These are phyloP conservation scores for Meloidogyne exigua DNA, from an alignment of 1,140 invertebrate species.

Conservation along the genomic window DNA sequence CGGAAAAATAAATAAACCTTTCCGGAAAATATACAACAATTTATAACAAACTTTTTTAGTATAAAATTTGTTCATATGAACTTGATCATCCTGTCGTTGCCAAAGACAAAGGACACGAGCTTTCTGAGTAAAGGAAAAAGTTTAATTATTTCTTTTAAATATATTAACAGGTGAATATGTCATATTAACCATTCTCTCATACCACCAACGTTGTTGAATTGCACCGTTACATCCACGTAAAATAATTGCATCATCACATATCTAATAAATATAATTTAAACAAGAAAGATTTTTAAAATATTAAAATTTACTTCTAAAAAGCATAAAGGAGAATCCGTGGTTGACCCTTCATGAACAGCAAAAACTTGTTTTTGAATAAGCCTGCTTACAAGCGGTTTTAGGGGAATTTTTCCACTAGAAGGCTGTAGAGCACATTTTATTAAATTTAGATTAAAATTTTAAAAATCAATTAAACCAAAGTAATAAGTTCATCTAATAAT, in stretches of 20 bases:
- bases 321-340: conserved; percentile 82
- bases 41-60: conserved; percentile 81
- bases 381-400: conserved; percentile 80
- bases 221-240: conserved; percentile 85
- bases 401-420: conserved; percentile 71
- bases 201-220: conserved; percentile 97
- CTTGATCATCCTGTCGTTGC: conserved; percentile 68
- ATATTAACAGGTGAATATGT: conserved; percentile 78
- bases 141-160: no score
- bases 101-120: conserved; percentile 93
- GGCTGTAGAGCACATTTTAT: not conserved
- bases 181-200: conserved; percentile 97
- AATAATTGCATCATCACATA: conserved; percentile 90
- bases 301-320: conserved; percentile 87
- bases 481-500: conserved; percentile 82
- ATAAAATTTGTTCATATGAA: conserved; percentile 94
- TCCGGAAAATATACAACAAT: not conserved
- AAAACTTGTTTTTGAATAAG: conserved; percentile 94
- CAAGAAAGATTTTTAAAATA: not conserved
- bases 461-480: conserved; percentile 68
- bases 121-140: no score
- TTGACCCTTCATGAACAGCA: conserved; percentile 88
- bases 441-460: conserved; percentile 61
- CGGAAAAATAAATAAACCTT: no score
- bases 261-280: conserved; percentile 76